A percentile compares a stretch with the other conserved stretches of the same genome.
Evolutionary conservation across 2,797 vertebrate species (phyloP).

Genomic region (Spinibarbus caldwelli): DNA sequence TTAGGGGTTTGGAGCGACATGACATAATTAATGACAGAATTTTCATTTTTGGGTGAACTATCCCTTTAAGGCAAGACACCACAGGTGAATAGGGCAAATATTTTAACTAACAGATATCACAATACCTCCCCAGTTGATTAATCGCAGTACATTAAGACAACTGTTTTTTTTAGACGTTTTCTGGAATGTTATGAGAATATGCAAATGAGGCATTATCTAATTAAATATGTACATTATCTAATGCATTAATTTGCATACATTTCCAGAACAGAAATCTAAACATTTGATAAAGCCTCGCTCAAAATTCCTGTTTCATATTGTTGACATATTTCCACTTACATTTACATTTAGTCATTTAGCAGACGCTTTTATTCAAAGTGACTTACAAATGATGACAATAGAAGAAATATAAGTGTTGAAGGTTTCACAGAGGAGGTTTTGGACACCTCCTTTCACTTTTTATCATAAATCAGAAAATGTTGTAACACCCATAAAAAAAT

Average conservation of each 20-base stretch:
- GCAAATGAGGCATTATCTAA: too few species aligned
- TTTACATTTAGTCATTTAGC: neutral
- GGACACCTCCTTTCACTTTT: neutral
- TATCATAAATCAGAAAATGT: neutral
- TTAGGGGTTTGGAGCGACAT: too few species aligned
- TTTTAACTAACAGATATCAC: neutral
- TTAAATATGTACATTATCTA: too few species aligned
- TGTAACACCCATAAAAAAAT: neutral
- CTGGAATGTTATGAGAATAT: too few species aligned
- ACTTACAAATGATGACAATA: neutral
- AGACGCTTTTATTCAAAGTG: neutral
- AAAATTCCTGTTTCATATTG: neutral
- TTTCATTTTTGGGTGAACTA: too few species aligned
- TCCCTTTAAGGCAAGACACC: too few species aligned
- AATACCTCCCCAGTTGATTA: neutral
- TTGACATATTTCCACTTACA: neutral
- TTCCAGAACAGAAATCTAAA: too few species aligned
- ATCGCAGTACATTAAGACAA: too few species aligned
- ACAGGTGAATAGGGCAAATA: neutral
- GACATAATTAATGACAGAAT: too few species aligned
- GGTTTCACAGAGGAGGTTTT: neutral
- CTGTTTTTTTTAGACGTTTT: too few species aligned
- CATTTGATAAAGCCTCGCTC: too few species aligned
- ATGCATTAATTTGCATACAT: too few species aligned
- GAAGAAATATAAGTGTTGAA: neutral